A percentile compares a stretch with the other conserved stretches of the same genome.
Evolutionary conservation across 2,888 invertebrate species (phyloP).

Genomic region (Acanthosepion esculentum): DNA sequence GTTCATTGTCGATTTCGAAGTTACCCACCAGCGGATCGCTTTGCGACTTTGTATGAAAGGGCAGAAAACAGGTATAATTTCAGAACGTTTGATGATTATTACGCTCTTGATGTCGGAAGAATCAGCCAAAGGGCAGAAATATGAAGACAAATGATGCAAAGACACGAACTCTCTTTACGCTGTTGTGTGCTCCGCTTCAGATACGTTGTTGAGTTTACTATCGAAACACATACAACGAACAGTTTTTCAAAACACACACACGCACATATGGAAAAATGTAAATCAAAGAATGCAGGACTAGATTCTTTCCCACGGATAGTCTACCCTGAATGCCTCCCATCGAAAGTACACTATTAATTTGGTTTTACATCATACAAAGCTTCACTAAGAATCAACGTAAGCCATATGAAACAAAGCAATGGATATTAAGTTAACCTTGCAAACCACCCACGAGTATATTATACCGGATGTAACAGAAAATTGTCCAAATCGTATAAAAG

Average conservation of each 20-base stretch:
- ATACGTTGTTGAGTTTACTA: background rate
- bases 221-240: background rate
- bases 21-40: background rate
- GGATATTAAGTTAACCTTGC: too few species aligned
- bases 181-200: background rate
- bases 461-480: too few species aligned
- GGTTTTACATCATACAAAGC: too few species aligned
- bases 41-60: background rate
- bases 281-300: too few species aligned
- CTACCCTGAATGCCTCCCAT: too few species aligned
- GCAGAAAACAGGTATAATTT: background rate
- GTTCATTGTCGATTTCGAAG: background rate
- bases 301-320: too few species aligned
- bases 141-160: background rate
- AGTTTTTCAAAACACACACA: background rate
- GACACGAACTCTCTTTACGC: background rate
- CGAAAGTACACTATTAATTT: too few species aligned
- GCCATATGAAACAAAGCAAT: too few species aligned
- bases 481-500: too few species aligned
- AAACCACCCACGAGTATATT: too few species aligned
- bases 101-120: background rate
- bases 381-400: too few species aligned
- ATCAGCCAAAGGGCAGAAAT: background rate
- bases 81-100: background rate
- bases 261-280: too few species aligned